Evolutionary conservation across 2,888 invertebrate genomes (phyloP), one percentile per base, ranked within the genome.

Genomic region (Sepiola atlantica): DNA sequence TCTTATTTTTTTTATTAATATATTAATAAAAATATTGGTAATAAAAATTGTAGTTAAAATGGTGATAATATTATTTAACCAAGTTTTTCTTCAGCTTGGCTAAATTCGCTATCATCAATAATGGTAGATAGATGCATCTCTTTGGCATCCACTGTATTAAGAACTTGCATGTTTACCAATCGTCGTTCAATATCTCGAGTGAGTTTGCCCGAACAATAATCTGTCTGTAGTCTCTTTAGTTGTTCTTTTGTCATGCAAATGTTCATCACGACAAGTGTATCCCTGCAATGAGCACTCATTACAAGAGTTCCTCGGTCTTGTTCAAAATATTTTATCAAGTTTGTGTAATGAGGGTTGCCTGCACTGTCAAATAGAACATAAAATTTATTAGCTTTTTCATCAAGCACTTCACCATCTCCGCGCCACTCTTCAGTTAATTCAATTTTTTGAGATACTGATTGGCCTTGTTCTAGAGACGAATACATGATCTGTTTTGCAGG

Each of bases 231-330:
- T 55, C 95, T 95, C 21, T 96, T 95, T 45, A 97, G 95, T 94
- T 97, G 96, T 24, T 95, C 95, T 18, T 95, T 94, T 14, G 96
- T 96, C 96, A 96, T 97, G 94, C 97, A 97, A 93, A 97, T 97
- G 94, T 96, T 96, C 94, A 96, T 95, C 21, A 97, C 95, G 16
- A 96, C 95, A 94, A 97, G 95, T n/a, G 95, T 95, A n/a, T 96
- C 95, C 21, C 93, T 93, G 16, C 57, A 35, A 55, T 96, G 95
- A 28, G 96, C 95, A 94, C 95, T 95, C 90, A 97, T 94, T 24
- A 97, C 96, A 32, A 97, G 95, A 0, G 97, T 96, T n/a, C 97
- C 97, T 28, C 97, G 95, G 45, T 96, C 96, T 95, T 97, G 97
- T 95, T 97, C 97, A 94, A 97, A 96, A 95, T 97, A 97, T 94